A percentile compares a stretch with the other conserved stretches of the same genome.
Conservation (phyloP, 2,113 vertebrate species). For the Hassar affinis region DNA sequence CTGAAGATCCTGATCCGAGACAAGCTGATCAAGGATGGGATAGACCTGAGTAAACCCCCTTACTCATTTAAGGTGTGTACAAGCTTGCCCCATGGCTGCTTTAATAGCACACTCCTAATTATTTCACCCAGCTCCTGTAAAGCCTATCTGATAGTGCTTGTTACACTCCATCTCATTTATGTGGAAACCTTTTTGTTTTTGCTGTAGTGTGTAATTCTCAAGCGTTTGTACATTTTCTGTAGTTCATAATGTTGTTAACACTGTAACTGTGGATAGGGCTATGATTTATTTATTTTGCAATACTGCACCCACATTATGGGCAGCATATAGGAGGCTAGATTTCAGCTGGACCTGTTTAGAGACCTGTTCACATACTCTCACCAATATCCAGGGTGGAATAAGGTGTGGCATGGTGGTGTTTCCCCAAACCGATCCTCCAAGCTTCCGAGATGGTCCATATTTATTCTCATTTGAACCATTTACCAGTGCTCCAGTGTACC, state of each 20-base stretch:
- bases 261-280: background rate
- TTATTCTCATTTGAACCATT: background rate
- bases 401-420: background rate
- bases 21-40: slow-evolving; percentile 88
- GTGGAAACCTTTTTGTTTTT: background rate
- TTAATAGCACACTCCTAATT: background rate
- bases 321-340: background rate
- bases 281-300: background rate
- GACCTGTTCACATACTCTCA: background rate
- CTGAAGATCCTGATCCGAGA: slow-evolving; percentile 94
- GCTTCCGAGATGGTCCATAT: background rate
- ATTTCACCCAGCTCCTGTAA: background rate
- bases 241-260: background rate
- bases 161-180: background rate
- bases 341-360: background rate
- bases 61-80: slow-evolving; percentile 87
- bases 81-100: background rate
- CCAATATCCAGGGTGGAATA: background rate
- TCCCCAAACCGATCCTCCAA: background rate
- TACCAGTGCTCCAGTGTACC: background rate
- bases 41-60: slow-evolving; percentile 85
- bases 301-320: background rate
- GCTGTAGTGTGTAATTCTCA: background rate
- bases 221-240: background rate
- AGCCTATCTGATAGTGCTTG: background rate